Base-by-base conservation (phyloP, 2,797 vertebrate genomes). In the Oreonectes daqikongensis region DNA sequence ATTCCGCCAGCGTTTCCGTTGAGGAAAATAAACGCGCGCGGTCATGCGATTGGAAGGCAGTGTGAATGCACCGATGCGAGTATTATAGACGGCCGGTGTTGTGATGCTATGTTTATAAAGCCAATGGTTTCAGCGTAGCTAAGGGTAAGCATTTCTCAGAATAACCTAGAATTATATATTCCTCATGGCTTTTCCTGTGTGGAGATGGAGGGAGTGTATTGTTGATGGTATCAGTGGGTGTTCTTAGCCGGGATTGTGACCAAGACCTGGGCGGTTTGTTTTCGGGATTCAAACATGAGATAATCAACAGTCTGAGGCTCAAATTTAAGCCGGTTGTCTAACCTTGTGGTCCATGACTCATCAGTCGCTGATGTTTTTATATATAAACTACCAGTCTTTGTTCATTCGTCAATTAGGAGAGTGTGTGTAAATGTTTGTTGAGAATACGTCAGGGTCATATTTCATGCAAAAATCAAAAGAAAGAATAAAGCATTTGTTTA, bases 321-420 rank as follows among this genome's bases (percentile, higher is more conserved):
- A 7, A 48, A 78, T 76, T 79, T 75, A 69, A 72, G 63, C 73
- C 81, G 73, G 72, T 84, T 35, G 9, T 65, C 61, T 84, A 76
- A 84, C 78, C 73, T 67, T 53, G 26, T 53, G 46, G 28, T 35
- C 61, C 46, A 24, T 61, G 71, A 55, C 61, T 74, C 71, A 76
- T 79, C 30, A 0, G 55, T 24, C 40, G 1, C 72, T 70, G 38
- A 67, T 63, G 32, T 64, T 59, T 64, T 44, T 78, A 42, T 70
- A 42, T 64, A 24, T 64, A 44, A 71, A 42, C 35, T 44, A 78
- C 6, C 67, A 7, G 20, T 35, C 17, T 52, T 52, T 28, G 28
- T 40, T 53, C 59, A 22, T 48, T 72, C 24, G 20, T 35, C 6
- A 2, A 55, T 15, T 26, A 53, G 20, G 20, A 22, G 50, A 3